Conservation (phyloP, 2,888 invertebrate species). For the Rutpela maculata region DNA sequence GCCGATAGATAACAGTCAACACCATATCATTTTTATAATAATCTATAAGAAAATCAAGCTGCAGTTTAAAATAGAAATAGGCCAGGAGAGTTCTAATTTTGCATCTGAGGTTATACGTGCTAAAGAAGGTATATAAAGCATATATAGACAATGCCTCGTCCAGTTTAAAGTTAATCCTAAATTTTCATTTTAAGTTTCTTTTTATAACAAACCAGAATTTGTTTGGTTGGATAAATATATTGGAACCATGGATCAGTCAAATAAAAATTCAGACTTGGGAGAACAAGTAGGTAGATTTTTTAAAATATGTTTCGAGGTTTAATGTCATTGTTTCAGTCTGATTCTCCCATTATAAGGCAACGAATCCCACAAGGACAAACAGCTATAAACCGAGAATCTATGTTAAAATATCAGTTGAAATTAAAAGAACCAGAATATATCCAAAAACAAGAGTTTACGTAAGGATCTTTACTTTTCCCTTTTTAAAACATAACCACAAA, state of each 20-base stretch:
- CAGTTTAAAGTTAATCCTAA: neutral
- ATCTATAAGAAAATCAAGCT: constrained; percentile 75
- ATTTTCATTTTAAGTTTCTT: constrained; percentile 62
- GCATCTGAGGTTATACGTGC: constrained; percentile 85
- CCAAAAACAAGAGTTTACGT: constrained; percentile 79
- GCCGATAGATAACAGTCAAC: constrained; percentile 73
- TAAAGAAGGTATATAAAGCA: constrained; percentile 77
- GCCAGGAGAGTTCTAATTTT: constrained; percentile 81
- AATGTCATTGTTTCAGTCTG: constrained; percentile 68
- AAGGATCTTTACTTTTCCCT: constrained; percentile 48
- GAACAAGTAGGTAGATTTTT: constrained; percentile 63
- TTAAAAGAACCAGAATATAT: constrained; percentile 87
- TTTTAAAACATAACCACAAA: neutral
- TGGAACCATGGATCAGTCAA: constrained; percentile 68
- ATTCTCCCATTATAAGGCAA: constrained; percentile 77
- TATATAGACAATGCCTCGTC: neutral
- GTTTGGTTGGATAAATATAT: constrained; percentile 80
- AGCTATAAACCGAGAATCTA: constrained; percentile 81
- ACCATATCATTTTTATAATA: constrained; percentile 77
- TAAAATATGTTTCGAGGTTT: constrained; percentile 10
- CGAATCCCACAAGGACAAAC: constrained; percentile 76
- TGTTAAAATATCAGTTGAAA: constrained; percentile 85
- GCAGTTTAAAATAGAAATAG: constrained; percentile 77
- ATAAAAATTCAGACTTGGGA: constrained; percentile 66
- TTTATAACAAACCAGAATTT: constrained; percentile 71